Evolutionary conservation across 2,888 invertebrate genomes (phyloP).

Genomic region (Microplitis manilae): DNA sequence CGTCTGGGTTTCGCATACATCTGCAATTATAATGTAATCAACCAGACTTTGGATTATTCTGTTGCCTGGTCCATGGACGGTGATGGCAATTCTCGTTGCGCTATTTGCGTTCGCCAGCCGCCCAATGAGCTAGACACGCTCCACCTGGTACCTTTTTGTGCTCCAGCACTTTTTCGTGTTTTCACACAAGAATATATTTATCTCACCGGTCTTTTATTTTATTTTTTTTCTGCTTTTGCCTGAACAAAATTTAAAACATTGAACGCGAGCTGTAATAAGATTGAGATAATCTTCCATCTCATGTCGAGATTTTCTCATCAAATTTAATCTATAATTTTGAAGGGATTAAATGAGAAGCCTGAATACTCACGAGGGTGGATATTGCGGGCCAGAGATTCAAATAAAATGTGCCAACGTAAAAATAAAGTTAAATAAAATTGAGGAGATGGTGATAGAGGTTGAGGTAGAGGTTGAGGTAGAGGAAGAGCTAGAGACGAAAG

Average conservation of each 20-base stretch:
- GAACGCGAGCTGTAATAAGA: background rate
- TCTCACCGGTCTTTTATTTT: background rate
- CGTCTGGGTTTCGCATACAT: constrained; percentile 47
- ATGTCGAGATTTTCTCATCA: background rate
- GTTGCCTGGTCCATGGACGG: constrained; percentile 38
- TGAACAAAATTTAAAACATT: background rate
- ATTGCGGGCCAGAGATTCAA: constrained; percentile 1
- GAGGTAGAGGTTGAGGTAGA: too few species aligned
- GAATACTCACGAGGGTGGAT: background rate
- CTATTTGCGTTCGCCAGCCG: constrained; percentile 38
- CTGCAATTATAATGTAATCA: constrained; percentile 56
- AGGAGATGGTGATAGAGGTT: too few species aligned
- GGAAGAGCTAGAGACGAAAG: too few species aligned
- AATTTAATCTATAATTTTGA: background rate
- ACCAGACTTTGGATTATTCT: constrained; percentile 49
- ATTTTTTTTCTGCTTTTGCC: constrained; percentile 3
- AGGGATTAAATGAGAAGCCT: background rate
- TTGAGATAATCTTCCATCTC: background rate
- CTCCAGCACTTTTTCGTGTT: constrained; percentile 9
- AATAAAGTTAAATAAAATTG: background rate
- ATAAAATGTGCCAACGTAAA: constrained; percentile 8
- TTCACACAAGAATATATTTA: constrained; percentile 4
- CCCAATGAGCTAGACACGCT: constrained; percentile 33
- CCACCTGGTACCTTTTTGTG: constrained; percentile 21
- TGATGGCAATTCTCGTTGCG: constrained; percentile 23